These are phyloP conservation scores for Dolichoris vasculosae DNA, from an alignment of 1,140 invertebrate species.

Conservation along the genomic window DNA sequence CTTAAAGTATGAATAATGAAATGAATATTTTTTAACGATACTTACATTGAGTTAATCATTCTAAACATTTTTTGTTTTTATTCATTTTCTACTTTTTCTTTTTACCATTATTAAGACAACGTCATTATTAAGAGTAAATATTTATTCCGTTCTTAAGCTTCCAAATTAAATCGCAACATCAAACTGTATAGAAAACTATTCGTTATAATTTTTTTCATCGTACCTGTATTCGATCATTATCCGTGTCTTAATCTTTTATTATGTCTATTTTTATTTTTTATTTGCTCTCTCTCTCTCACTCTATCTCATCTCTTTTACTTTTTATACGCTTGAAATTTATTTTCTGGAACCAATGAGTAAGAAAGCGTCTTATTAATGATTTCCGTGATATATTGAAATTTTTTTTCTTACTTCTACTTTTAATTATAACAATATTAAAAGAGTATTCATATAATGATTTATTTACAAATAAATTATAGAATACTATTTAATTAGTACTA, in stretches of 20 bases:
- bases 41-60: no score
- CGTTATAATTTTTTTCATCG: slow-evolving; percentile 30
- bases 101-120: background rate
- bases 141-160: background rate
- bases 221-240: slow-evolving; percentile 33
- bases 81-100: background rate
- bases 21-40: no score
- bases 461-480: no score
- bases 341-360: background rate
- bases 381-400: no score
- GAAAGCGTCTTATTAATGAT: slow-evolving; percentile 28
- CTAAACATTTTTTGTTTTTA: no score
- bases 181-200: slow-evolving; percentile 11
- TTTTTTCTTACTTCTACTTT: no score
- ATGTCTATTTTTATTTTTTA: background rate
- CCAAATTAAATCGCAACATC: background rate
- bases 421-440: no score
- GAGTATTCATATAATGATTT: no score
- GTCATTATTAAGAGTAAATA: background rate
- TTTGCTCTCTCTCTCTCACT: background rate
- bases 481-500: no score
- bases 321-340: background rate
- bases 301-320: background rate
- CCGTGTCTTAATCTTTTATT: background rate
- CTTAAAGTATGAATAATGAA: no score